Evolutionary conservation across 2,113 vertebrate species (phyloP).

Genomic region (Elephas maximus): DNA sequence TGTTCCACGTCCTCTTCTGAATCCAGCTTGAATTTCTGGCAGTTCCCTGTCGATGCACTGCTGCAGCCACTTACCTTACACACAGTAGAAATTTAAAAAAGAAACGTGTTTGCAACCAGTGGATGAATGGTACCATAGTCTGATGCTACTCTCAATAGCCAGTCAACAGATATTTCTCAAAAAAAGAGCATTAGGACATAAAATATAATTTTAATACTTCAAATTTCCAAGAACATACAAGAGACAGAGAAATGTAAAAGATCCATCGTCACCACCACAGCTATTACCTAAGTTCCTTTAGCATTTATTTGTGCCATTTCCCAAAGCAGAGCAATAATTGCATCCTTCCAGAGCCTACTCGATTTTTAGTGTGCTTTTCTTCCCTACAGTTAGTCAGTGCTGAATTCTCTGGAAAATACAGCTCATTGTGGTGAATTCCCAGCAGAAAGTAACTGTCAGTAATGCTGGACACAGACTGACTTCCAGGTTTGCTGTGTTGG

Average conservation of each 20-base stretch:
- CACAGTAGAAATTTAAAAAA: neutral
- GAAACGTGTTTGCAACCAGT: neutral
- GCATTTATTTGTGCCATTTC: neutral
- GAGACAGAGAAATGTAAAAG: neutral
- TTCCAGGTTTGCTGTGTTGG: neutral
- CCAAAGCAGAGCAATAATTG: neutral
- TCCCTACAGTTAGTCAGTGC: neutral
- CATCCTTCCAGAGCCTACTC: neutral
- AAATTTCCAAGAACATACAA: conserved; percentile 47
- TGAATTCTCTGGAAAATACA: neutral
- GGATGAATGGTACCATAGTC: neutral
- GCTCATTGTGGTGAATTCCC: neutral
- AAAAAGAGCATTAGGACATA: neutral
- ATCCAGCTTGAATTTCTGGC: too few species aligned
- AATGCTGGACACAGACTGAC: neutral
- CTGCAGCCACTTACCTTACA: neutral
- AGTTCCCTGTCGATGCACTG: too few species aligned
- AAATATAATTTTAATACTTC: neutral
- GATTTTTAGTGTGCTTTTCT: neutral
- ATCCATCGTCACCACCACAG: neutral
- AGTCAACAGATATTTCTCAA: neutral
- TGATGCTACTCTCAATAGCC: neutral
- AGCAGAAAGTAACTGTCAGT: neutral
- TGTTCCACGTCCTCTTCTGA: too few species aligned
- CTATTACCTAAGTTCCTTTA: neutral